Conservation (phyloP, 2,797 vertebrate genomes). For the Poliocrania exsul region DNA sequence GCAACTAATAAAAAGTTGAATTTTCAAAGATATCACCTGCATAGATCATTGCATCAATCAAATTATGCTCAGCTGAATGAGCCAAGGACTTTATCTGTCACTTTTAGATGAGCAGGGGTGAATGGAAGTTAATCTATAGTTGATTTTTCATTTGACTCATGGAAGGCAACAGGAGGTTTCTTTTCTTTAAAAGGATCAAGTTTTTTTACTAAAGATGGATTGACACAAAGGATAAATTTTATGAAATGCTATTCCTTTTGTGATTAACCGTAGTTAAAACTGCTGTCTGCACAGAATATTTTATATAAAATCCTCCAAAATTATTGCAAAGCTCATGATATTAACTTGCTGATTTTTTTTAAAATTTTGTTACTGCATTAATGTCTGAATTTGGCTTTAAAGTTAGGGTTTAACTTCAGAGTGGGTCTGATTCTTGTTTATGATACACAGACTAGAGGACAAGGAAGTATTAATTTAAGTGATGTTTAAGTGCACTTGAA, state of each 20-base stretch:
- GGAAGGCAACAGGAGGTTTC: neutral
- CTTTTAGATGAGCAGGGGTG: neutral
- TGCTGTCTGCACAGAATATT: neutral
- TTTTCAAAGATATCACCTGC: neutral
- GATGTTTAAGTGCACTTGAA: neutral
- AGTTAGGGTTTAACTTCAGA: neutral
- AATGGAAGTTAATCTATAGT: neutral
- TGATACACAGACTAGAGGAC: neutral
- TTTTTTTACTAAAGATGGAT: neutral
- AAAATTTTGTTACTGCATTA: neutral
- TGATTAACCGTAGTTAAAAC: neutral
- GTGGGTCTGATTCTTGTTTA: neutral
- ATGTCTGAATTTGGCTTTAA: neutral
- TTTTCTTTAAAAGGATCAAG: neutral
- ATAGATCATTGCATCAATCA: neutral
- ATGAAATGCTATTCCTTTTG: neutral
- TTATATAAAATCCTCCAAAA: neutral
- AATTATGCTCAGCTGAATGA: neutral
- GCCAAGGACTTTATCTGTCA: neutral
- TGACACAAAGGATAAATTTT: neutral
- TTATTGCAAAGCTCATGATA: neutral
- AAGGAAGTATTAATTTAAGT: neutral
- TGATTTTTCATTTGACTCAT: neutral
- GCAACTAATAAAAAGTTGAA: neutral
- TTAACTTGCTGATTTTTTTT: neutral